A percentile compares a stretch with the other conserved stretches of the same genome.
Conservation (phyloP, 2,113 vertebrate genomes). For the Eonycteris spelaea region DNA sequence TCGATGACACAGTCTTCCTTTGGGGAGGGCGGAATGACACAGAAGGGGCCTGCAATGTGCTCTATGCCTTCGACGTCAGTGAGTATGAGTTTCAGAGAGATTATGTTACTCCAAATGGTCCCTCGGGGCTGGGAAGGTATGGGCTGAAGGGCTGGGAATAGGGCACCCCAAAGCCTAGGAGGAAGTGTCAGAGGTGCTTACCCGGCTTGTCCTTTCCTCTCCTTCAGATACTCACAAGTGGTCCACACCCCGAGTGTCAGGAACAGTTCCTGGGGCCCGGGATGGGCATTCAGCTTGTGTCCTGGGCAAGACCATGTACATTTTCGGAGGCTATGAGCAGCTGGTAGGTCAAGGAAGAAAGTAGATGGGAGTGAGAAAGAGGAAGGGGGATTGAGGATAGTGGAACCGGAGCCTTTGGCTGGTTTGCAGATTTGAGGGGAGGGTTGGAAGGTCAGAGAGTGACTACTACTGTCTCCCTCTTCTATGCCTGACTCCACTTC, state of each 20-base stretch:
- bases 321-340: constrained; percentile 98
- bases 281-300: constrained; percentile 98
- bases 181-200: neutral
- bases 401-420: neutral
- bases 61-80: constrained; percentile 99
- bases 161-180: neutral
- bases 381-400: neutral
- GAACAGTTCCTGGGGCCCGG: constrained; percentile 93
- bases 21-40: constrained; percentile 99
- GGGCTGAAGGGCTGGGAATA: neutral
- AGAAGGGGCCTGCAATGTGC: constrained; percentile 97
- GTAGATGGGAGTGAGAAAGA: neutral
- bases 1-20: constrained; percentile 95
- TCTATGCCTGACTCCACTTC: neutral
- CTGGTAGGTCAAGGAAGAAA: constrained; percentile 86
- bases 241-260: constrained; percentile 94
- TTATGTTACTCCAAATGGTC: neutral
- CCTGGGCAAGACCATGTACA: constrained; percentile 94
- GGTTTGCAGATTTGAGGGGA: neutral
- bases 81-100: constrained; percentile 80
- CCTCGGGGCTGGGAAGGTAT: neutral
- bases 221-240: constrained; percentile 91
- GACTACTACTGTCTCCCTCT: neutral
- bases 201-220: neutral
- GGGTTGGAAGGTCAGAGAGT: neutral